Base-by-base conservation (phyloP, 2,797 vertebrate species). In the Naso thynnoides region DNA sequence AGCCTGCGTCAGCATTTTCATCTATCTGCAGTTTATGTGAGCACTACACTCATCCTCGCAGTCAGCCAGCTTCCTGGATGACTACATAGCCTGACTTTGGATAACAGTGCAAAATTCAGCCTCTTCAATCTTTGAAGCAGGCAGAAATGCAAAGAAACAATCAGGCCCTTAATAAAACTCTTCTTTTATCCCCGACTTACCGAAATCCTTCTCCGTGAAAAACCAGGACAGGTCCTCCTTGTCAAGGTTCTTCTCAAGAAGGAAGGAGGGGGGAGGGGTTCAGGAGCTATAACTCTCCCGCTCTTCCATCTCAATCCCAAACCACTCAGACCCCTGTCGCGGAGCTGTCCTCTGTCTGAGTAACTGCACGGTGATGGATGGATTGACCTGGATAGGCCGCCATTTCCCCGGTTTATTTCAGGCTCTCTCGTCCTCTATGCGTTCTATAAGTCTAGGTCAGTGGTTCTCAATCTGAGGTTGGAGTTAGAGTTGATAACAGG, bases 281-380 rank as follows among this genome's bases (percentile, higher is more conserved):
- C 44, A 81, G 83, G 64, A 80, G 86, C 87, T 85, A 90, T 93
- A 92, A 93, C 87, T 94, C 92, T 91, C 72, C 55, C 49, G 39
- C 92, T 93, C 88, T 81, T 94, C 92, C 90, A 92, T 94, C 92
- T 94, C 92, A 92, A 93, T 94, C 92, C 92, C 83, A 89, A 90
- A 94, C 88, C 91, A 91, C 92, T 92, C 92, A 91, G 93, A 91
- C 88, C 89, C 83, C 92, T 92, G 92, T 95, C 93, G 88, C 73
- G 70, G 77, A 91, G 82, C 92, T 94, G 93, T 93, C 94, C 91
- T 90, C 90, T 39, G 59, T 89, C 89, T 93, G 93, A 92, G 91
- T 94, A 95, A 94, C 92, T 91, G 93, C 90, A 44, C 85, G 13
- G 83, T 94, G 94, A 95, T 94, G 90, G 93, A 95, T 94, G 92